These are phyloP conservation scores for Callyntrura sp. DNA, from an alignment of 2,888 invertebrate genomes.

Conservation along the genomic window DNA sequence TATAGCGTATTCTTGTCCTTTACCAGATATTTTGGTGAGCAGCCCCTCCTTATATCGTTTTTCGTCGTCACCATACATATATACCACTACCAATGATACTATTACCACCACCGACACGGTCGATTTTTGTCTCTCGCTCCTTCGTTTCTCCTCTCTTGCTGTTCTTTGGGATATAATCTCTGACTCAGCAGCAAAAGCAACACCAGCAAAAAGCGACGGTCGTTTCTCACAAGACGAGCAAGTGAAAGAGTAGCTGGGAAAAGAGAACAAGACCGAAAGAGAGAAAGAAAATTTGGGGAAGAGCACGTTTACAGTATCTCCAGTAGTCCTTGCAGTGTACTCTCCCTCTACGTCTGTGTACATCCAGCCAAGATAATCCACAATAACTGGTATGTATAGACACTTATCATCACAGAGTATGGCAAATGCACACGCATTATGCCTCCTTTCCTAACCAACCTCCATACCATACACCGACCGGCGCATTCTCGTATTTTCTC, in stretches of 20 bases:
- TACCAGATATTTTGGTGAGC: slow-evolving; percentile 29
- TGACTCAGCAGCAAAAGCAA: slow-evolving; percentile 70
- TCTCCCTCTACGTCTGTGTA: slow-evolving; percentile 40
- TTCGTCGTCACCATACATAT: slow-evolving; percentile 54
- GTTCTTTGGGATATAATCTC: slow-evolving; percentile 71
- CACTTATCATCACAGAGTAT: not conserved
- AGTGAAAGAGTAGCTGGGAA: slow-evolving; percentile 3
- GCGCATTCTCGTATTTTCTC: slow-evolving; percentile 76
- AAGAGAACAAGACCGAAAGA: not conserved
- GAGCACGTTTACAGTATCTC: slow-evolving; percentile 45
- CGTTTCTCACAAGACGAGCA: slow-evolving; percentile 48
- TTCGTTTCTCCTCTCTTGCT: slow-evolving; percentile 73
- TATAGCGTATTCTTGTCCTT: not conserved
- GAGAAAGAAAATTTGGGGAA: slow-evolving; percentile 58
- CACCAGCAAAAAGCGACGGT: slow-evolving; percentile 48
- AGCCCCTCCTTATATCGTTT: slow-evolving; percentile 76
- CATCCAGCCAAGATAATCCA: slow-evolving; percentile 64
- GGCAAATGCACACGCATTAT: not conserved
- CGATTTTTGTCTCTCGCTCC: slow-evolving; percentile 75
- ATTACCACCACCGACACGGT: slow-evolving; percentile 68
- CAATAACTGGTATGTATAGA: slow-evolving; percentile 10
- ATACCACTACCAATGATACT: slow-evolving; percentile 2
- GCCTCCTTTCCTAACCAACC: slow-evolving; percentile 6
- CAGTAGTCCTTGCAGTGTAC: not conserved
- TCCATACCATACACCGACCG: slow-evolving; percentile 56